A percentile compares a stretch with the other conserved stretches of the same genome.
phyloP scores from a whole-genome alignment of 2,797 vertebrate species.

The Sebastes umbrosus region DNA sequence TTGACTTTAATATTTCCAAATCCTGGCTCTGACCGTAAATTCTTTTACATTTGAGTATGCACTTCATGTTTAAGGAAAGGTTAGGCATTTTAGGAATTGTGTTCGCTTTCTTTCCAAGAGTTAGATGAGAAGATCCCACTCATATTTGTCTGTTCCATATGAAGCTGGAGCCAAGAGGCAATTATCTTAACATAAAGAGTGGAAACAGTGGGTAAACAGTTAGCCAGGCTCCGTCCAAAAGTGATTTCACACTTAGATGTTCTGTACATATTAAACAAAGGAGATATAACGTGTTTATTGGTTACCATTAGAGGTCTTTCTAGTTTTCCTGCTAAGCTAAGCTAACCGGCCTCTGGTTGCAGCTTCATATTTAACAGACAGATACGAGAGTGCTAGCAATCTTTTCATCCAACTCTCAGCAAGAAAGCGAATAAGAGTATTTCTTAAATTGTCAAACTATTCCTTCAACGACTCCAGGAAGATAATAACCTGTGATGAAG shows the following conservation, averaged over 20 bases:
- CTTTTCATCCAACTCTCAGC: not conserved
- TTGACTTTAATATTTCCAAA: not conserved
- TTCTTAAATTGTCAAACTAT: not conserved
- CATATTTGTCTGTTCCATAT: not conserved
- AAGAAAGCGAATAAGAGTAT: not conserved
- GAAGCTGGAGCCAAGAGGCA: not conserved
- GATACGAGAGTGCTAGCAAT: not conserved
- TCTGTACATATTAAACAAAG: not conserved
- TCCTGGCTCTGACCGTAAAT: not conserved
- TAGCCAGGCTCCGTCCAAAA: not conserved
- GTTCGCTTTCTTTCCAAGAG: not conserved
- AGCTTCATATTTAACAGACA: not conserved
- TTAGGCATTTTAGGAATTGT: not conserved
- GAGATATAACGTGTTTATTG: not conserved
- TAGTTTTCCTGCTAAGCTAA: not conserved
- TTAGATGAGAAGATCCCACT: not conserved
- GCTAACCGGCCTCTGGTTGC: not conserved
- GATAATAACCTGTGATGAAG: not conserved
- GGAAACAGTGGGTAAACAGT: no score
- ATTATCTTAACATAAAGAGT: not conserved
- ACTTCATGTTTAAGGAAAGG: not conserved
- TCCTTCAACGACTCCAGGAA: not conserved
- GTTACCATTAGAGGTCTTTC: not conserved
- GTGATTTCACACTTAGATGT: not conserved
- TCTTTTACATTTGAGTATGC: no score